These are phyloP conservation scores for Cuculus canorus DNA, from an alignment of 2,797 vertebrate species.

Conservation along the genomic window DNA sequence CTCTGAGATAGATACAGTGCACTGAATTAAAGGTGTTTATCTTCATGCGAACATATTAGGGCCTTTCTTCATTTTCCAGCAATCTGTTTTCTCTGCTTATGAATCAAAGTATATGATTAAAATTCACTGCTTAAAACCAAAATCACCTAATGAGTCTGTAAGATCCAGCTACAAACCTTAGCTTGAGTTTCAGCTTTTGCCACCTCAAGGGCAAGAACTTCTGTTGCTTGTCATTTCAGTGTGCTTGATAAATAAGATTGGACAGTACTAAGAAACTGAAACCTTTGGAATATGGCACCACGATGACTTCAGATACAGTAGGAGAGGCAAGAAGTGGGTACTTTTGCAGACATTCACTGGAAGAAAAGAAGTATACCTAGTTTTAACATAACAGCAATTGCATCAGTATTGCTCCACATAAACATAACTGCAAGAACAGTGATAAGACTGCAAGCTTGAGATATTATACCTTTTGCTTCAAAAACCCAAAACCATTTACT, in stretches of 20 bases:
- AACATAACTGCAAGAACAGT: conserved; percentile 16
- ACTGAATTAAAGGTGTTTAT: not conserved
- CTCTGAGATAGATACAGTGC: not conserved
- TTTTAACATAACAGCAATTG: conserved; percentile 9
- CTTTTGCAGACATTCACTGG: conserved; percentile 9
- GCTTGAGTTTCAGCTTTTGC: conserved; percentile 33
- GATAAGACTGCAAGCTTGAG: conserved; percentile 30
- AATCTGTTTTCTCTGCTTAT: not conserved
- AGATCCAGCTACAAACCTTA: not conserved
- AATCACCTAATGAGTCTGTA: not conserved
- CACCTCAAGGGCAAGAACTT: not conserved
- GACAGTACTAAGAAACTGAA: not conserved
- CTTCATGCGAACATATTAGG: not conserved
- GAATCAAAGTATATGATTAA: not conserved
- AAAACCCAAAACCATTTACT: not conserved
- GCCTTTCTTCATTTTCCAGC: not conserved
- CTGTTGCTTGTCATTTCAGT: not conserved
- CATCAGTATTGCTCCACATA: conserved; percentile 25
- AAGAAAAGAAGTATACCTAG: not conserved
- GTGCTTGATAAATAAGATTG: conserved; percentile 18
- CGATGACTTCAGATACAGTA: not conserved
- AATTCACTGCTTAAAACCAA: not conserved
- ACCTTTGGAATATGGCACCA: not conserved
- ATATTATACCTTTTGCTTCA: not conserved
- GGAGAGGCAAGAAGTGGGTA: not conserved